phyloP scores from a whole-genome alignment of 2,797 vertebrate genomes.

The Cuniculus paca region DNA sequence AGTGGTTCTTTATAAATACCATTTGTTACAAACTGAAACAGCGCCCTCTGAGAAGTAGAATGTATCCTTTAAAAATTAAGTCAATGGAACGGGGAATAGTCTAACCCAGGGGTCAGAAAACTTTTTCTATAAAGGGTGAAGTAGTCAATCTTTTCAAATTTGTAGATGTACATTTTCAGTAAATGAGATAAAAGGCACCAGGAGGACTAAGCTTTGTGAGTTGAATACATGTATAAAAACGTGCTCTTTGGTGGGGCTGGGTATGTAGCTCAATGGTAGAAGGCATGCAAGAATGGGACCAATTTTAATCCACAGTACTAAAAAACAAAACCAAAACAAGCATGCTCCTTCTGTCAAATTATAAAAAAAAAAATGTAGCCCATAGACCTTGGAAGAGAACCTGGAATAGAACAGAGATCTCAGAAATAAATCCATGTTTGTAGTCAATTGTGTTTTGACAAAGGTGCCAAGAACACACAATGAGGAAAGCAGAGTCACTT shows the following conservation, averaged over 20 bases:
- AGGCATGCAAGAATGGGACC: not conserved
- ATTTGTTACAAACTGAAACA: not conserved
- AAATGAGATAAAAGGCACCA: not conserved
- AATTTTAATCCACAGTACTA: not conserved
- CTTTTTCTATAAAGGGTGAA: not conserved
- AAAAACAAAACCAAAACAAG: not conserved
- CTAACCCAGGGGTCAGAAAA: not conserved
- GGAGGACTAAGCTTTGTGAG: not conserved
- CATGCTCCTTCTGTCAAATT: not conserved
- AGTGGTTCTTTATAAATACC: not conserved
- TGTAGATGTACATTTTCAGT: not conserved
- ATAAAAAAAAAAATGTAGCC: not conserved
- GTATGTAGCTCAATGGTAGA: not conserved
- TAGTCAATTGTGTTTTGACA: not conserved
- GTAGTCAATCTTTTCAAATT: conserved; percentile 25
- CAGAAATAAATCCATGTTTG: not conserved
- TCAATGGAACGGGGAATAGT: not conserved
- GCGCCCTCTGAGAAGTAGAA: not conserved
- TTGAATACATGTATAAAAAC: not conserved
- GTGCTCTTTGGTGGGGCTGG: not conserved
- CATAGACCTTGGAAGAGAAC: too few relatives aligned
- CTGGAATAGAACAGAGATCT: not conserved
- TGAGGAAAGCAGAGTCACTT: not conserved
- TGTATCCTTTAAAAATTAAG: not conserved
- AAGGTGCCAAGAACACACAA: not conserved